phyloP scores from a whole-genome alignment of 2,113 vertebrate species.

The Gobiocypris rarus region DNA sequence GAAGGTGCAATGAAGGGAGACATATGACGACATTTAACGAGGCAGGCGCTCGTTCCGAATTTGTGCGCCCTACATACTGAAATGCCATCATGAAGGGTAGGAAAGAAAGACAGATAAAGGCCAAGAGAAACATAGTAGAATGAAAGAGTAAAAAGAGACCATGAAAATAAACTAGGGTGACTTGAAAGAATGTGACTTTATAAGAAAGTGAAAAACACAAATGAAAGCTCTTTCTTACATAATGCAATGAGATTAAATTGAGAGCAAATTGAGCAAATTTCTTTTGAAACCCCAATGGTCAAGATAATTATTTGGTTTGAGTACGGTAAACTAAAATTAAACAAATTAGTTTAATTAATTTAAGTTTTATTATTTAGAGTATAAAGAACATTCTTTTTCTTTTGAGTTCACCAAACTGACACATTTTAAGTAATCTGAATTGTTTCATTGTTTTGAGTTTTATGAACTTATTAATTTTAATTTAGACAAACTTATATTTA shows the following conservation, averaged over 20 bases:
- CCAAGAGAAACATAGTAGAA: not conserved
- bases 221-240: not conserved
- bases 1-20: conserved; percentile 20
- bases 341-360: too few species aligned
- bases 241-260: not conserved
- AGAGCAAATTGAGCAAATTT: not conserved
- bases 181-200: not conserved
- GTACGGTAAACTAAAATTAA: too few species aligned
- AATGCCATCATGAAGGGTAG: conserved; percentile 20
- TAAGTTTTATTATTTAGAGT: too few species aligned
- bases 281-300: not conserved
- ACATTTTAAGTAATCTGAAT: too few species aligned
- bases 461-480: too few species aligned
- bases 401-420: too few species aligned
- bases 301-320: too few species aligned
- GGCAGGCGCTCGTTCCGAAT: not conserved
- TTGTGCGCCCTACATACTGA: conserved; percentile 15
- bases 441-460: too few species aligned
- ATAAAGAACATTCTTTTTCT: too few species aligned
- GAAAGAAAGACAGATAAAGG: conserved; percentile 24
- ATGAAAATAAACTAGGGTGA: not conserved
- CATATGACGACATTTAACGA: conserved; percentile 23
- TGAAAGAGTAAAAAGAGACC: not conserved
- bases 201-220: not conserved
- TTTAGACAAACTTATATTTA: too few species aligned